Evolutionary conservation across 2,113 vertebrate genomes (phyloP).

Genomic region (Pantherophis guttatus): DNA sequence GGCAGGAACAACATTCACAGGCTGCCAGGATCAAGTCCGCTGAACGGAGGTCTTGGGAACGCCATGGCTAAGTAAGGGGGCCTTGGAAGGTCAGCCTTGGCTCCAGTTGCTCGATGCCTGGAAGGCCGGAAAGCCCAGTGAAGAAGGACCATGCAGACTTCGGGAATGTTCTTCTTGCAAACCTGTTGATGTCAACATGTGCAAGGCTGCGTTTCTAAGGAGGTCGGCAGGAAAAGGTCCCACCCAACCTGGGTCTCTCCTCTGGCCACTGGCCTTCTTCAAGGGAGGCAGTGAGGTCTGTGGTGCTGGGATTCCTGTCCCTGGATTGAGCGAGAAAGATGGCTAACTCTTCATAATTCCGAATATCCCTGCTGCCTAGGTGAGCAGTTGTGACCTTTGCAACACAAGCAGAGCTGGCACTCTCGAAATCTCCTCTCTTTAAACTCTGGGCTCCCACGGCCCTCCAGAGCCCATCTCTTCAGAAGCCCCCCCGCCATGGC

Average conservation of each 20-base stretch:
- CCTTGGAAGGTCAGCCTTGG: neutral
- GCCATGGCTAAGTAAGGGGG: neutral
- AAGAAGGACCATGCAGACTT: neutral
- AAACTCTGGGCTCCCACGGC: slow-evolving; percentile 20
- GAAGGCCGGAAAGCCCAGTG: neutral
- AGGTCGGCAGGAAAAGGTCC: neutral
- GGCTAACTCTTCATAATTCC: neutral
- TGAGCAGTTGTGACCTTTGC: slow-evolving; percentile 50
- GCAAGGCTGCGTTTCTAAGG: neutral
- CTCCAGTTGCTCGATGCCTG: neutral
- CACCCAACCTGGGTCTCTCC: neutral
- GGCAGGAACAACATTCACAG: slow-evolving; percentile 5
- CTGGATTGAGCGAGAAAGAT: neutral
- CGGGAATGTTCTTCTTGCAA: neutral
- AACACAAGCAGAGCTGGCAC: slow-evolving; percentile 53
- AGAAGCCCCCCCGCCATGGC: slow-evolving; percentile 65
- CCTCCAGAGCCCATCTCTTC: slow-evolving; percentile 54
- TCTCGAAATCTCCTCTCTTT: slow-evolving; percentile 44
- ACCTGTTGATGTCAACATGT: neutral
- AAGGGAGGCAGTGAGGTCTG: neutral
- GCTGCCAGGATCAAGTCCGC: neutral
- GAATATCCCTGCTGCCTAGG: slow-evolving; percentile 5
- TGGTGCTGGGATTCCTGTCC: neutral
- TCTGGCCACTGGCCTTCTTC: neutral
- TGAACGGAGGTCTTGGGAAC: neutral